Conservation (phyloP, 2,888 invertebrate species). For the Ashinkailepas kermadecensis region DNA sequence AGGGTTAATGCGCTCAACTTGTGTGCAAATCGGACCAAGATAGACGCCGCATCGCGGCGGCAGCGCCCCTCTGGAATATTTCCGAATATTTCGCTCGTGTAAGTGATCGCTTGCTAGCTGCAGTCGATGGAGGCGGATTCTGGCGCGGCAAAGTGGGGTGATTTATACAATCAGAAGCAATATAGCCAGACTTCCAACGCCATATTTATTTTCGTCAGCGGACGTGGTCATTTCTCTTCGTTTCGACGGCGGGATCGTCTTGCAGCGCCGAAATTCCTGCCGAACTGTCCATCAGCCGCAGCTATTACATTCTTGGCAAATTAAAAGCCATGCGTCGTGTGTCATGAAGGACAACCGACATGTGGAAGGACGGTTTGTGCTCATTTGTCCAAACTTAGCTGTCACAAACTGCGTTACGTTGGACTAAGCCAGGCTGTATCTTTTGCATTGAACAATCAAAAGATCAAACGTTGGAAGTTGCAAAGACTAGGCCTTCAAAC, state of each 20-base stretch:
- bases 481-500: too few relatives aligned
- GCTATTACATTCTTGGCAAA: neutral
- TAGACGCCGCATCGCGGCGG: neutral
- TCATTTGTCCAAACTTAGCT: too few relatives aligned
- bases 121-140: neutral
- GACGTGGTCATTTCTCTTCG: constrained; percentile 1
- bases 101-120: neutral
- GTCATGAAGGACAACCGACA: too few relatives aligned
- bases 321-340: neutral
- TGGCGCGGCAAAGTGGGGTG: neutral
- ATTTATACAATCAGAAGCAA: constrained; percentile 20
- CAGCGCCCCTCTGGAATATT: neutral
- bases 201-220: constrained; percentile 18
- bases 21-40: neutral
- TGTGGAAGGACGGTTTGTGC: too few relatives aligned
- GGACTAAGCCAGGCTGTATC: too few relatives aligned
- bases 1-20: neutral
- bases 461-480: too few relatives aligned
- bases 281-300: neutral
- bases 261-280: neutral
- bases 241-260: neutral
- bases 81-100: neutral
- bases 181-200: neutral
- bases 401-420: too few relatives aligned
- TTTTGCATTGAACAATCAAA: too few relatives aligned